Evolutionary conservation across 2,888 invertebrate species (phyloP).

Genomic region (Morinoia aosen): DNA sequence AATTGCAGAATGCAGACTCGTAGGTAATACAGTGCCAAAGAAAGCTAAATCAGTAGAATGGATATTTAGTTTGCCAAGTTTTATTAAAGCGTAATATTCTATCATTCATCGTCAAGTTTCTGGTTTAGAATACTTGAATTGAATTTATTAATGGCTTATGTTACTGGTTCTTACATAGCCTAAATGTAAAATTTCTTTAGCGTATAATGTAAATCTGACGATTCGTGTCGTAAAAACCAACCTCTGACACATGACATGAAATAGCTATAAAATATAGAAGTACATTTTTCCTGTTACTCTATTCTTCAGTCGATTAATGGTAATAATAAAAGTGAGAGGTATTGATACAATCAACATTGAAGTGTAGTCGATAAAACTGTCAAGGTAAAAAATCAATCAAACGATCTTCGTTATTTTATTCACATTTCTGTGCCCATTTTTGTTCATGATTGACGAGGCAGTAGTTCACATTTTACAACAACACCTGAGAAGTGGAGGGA

Average conservation of each 20-base stretch:
- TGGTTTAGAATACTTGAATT: background rate
- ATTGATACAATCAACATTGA: background rate
- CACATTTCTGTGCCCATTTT: background rate
- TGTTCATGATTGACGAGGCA: conserved; percentile 29
- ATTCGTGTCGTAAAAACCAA: too few species aligned
- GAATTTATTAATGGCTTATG: too few species aligned
- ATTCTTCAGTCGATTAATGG: too few species aligned
- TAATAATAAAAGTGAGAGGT: background rate
- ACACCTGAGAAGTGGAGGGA: background rate
- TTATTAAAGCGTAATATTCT: background rate
- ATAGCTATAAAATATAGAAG: too few species aligned
- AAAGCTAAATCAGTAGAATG: background rate
- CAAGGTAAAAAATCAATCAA: background rate
- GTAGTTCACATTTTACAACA: background rate
- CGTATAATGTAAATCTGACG: too few species aligned
- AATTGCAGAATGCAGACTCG: background rate
- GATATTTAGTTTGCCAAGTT: background rate
- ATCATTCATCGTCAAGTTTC: background rate
- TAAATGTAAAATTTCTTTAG: too few species aligned
- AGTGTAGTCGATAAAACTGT: background rate
- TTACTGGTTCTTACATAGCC: too few species aligned
- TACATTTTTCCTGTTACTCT: too few species aligned
- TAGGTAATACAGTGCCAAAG: background rate
- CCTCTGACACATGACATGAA: too few species aligned
- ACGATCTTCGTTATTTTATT: conserved; percentile 5